Evolutionary conservation across 2,797 vertebrate genomes (phyloP).

Genomic region (Microctenopoma stevenorrisi): DNA sequence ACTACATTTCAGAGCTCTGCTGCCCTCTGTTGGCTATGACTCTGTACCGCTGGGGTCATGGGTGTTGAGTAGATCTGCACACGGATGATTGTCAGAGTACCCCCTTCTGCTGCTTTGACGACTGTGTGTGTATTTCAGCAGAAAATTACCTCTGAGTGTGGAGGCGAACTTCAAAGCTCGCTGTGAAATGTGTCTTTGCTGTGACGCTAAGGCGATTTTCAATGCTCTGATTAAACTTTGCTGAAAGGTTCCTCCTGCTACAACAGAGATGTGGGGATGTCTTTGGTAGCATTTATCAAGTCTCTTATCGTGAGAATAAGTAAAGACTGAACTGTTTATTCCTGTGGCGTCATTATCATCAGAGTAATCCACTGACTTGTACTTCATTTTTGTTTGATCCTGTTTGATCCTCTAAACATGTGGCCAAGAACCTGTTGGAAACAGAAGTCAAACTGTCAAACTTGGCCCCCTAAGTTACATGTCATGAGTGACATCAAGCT

Average conservation of each 20-base stretch:
- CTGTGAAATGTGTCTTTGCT: slow-evolving; percentile 22
- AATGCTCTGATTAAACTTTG: slow-evolving; percentile 11
- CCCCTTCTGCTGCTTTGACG: neutral
- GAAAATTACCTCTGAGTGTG: neutral
- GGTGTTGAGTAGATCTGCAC: neutral
- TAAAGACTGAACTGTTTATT: neutral
- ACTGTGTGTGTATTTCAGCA: neutral
- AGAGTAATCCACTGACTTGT: neutral
- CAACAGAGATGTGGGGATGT: neutral
- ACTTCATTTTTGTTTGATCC: neutral
- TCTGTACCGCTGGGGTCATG: neutral
- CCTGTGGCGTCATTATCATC: neutral
- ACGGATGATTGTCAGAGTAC: neutral
- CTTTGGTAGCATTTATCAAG: neutral
- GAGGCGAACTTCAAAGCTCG: slow-evolving; percentile 31
- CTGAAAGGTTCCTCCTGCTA: neutral
- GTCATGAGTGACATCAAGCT: too few species aligned
- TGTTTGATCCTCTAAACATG: too few species aligned
- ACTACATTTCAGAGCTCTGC: slow-evolving; percentile 19
- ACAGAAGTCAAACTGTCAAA: too few species aligned
- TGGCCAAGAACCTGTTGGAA: too few species aligned
- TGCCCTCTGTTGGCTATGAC: slow-evolving; percentile 56
- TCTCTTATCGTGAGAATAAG: neutral
- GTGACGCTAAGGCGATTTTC: neutral
- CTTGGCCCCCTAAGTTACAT: too few species aligned